These are phyloP conservation scores for Caerostris extrusa DNA, from an alignment of 1,140 invertebrate genomes.

Conservation along the genomic window DNA sequence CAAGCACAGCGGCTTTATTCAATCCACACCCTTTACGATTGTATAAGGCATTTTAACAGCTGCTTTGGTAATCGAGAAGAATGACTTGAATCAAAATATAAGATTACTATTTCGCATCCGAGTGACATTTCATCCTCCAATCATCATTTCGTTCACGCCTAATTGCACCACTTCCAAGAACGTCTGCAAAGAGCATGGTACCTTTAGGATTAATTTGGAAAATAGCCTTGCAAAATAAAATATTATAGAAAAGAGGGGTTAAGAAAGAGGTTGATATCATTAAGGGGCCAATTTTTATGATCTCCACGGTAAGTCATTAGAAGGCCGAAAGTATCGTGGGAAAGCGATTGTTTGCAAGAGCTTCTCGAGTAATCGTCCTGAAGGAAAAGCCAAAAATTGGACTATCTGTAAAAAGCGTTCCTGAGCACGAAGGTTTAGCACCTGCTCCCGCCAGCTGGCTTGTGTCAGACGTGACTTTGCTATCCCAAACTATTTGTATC, in stretches of 20 bases:
- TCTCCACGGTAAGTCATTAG: constrained; percentile 27
- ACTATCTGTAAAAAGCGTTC: constrained; percentile 27
- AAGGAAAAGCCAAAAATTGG: constrained; percentile 58
- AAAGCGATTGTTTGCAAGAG: constrained; percentile 67
- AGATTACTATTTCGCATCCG: not conserved
- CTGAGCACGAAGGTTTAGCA: constrained; percentile 47
- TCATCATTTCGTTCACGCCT: constrained; percentile 11
- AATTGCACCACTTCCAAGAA: not conserved
- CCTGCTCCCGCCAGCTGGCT: constrained; percentile 64
- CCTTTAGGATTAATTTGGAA: constrained; percentile 23
- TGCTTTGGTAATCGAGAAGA: constrained; percentile 1
- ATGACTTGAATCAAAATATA: constrained; percentile 32
- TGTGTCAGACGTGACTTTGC: constrained; percentile 55
- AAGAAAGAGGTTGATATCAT: constrained; percentile 61
- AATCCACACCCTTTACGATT: not conserved
- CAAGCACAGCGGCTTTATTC: not conserved
- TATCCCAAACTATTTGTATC: constrained; percentile 4
- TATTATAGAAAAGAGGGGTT: constrained; percentile 3
- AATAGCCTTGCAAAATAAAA: not conserved
- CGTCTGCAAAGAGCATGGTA: not conserved
- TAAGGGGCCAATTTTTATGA: constrained; percentile 67
- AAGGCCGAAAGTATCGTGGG: constrained; percentile 39
- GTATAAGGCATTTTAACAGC: not conserved
- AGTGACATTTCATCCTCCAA: not conserved
- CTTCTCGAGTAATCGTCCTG: constrained; percentile 7